phyloP scores from a whole-genome alignment of 2,113 vertebrate genomes.

The Sphaerodactylus townsendi region DNA sequence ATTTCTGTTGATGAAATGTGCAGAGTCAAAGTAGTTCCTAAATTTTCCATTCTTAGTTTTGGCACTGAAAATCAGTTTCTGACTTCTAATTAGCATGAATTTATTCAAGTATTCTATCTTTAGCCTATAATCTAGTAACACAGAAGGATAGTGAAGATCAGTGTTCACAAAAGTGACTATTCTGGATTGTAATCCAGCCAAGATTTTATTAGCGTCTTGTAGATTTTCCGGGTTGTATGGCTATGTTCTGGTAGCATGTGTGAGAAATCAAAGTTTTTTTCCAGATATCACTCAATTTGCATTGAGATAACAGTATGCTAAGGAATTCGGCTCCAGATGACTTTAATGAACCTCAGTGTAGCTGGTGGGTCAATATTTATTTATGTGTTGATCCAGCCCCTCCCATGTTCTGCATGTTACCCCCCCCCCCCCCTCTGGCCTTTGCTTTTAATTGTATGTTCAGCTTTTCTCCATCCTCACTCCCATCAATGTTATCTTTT shows the following conservation, averaged over 20 bases:
- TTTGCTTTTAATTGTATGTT: constrained; percentile 24
- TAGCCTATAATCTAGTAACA: neutral
- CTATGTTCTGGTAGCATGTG: too few species aligned
- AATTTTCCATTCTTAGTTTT: neutral
- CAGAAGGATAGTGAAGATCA: too few species aligned
- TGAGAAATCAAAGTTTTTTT: neutral
- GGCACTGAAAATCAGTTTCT: neutral
- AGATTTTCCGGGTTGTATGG: too few species aligned
- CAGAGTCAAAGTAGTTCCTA: neutral
- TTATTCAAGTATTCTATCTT: neutral
- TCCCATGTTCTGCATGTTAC: neutral
- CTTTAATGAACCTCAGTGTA: neutral
- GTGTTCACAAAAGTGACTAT: too few species aligned
- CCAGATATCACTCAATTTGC: constrained; percentile 9
- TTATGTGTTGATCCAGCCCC: neutral
- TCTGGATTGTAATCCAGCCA: neutral
- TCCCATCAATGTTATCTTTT: constrained; percentile 20
- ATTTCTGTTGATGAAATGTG: neutral
- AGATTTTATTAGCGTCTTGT: too few species aligned
- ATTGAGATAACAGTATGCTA: neutral
- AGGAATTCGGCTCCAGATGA: neutral
- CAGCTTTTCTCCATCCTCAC: constrained; percentile 5
- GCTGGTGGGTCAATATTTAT: neutral
- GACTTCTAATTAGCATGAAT: neutral
- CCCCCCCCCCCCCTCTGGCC: neutral